A percentile compares a stretch with the other conserved stretches of the same genome.
These are phyloP conservation scores for Agriopis leucophaearia DNA, from an alignment of 2,888 invertebrate species.

Conservation along the genomic window DNA sequence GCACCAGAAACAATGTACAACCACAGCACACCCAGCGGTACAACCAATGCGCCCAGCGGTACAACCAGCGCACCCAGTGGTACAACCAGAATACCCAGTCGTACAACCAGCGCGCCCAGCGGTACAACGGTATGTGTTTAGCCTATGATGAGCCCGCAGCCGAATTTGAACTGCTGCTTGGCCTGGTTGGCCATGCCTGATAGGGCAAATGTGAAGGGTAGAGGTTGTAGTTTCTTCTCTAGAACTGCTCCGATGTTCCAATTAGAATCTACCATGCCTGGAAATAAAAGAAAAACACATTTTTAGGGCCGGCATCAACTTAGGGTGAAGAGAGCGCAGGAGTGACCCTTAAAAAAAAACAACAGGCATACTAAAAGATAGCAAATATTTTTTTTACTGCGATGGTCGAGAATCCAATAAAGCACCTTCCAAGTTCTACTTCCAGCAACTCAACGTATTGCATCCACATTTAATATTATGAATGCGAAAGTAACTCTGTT, in stretches of 20 bases:
- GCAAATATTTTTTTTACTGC: no score
- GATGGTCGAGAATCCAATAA: no score
- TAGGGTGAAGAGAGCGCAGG: no score
- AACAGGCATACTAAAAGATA: no score
- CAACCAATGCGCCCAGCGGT: not conserved
- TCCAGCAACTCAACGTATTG: no score
- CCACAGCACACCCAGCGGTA: not conserved
- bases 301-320: no score
- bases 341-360: no score
- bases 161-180: conserved; percentile 96
- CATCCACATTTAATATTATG: no score
- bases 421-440: no score
- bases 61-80: not conserved
- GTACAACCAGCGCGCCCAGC: not conserved
- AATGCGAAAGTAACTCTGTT: no score
- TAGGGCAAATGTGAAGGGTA: conserved; percentile 97
- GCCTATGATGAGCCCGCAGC: conserved; percentile 97
- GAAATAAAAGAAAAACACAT: conserved; percentile 16
- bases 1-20: conserved; percentile 22
- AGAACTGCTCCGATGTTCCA: conserved; percentile 97
- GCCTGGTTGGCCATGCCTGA: conserved; percentile 97
- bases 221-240: conserved; percentile 96
- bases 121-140: conserved; percentile 67
- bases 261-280: conserved; percentile 96
- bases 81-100: not conserved